These are phyloP conservation scores for Drosophila prosaltans DNA, from an alignment of 1,140 invertebrate species.

Conservation along the genomic window DNA sequence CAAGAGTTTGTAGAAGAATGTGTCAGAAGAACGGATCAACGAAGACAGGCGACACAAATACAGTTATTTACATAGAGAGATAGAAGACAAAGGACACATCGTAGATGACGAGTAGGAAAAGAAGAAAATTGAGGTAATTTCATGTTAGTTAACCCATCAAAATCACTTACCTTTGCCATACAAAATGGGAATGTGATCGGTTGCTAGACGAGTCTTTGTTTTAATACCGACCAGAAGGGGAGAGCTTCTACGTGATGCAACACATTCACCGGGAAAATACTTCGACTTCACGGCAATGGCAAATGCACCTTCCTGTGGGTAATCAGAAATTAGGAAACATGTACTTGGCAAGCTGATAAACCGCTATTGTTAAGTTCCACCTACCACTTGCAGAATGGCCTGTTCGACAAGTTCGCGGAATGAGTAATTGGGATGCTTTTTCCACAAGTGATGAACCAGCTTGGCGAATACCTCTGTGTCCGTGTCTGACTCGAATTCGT, in stretches of 20 bases:
- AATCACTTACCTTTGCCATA: constrained; percentile 86
- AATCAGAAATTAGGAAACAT: neutral
- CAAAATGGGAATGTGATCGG: constrained; percentile 98
- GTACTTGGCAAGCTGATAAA: neutral
- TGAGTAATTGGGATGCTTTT: constrained; percentile 93
- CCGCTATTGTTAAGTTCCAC: neutral
- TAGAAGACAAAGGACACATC: constrained; percentile 47
- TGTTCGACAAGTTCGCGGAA: constrained; percentile 98
- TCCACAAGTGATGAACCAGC: constrained; percentile 96
- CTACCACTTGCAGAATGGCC: constrained; percentile 94
- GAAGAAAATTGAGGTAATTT: neutral
- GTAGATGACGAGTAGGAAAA: neutral
- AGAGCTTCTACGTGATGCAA: constrained; percentile 97
- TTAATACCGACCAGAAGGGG: constrained; percentile 99
- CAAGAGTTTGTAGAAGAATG: constrained; percentile 11
- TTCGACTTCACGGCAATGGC: constrained; percentile 98
- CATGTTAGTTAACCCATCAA: neutral
- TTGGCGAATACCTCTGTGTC: constrained; percentile 99
- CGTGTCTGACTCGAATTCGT: constrained; percentile 97
- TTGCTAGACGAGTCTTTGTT: constrained; percentile 94
- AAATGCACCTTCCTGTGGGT: constrained; percentile 96
- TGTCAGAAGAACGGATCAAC: constrained; percentile 35
- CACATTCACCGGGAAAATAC: constrained; percentile 98
- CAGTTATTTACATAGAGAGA: constrained; percentile 54
- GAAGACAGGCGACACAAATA: constrained; percentile 48